Base-by-base conservation (phyloP, 1,140 invertebrate genomes). In the Camponotus pennsylvanicus region DNA sequence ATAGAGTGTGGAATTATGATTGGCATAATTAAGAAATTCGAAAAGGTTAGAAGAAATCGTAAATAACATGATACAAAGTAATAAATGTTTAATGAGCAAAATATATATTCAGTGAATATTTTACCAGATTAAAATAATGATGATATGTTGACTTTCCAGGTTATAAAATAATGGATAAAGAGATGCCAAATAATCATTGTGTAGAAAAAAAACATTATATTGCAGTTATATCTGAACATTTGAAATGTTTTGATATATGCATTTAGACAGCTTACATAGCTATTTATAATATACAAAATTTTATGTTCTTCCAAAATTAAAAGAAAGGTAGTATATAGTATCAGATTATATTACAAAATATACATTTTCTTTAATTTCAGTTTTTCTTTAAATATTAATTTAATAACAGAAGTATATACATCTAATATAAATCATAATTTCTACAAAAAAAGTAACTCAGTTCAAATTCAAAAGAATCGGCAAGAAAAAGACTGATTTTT, bases 401-500 rank as follows among this genome's bases (percentile, higher is more conserved):
- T 78, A 18, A 59, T 69, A 40, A 71, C n/a, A 15, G 11, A 83
- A 82, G 59, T 80, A 32, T 66, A 64, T 85, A 55, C 49, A 52
- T 52, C 18, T 78, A 86, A 73, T 61, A 71, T 85, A 71, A 86
- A 8, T 59, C 18, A 34, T 76, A 55, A 88, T 89, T 83, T 84
- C 21, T 80, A 21, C 27, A 79, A 66, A 0, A 82, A 69, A 63
- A 67, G 40, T 67, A 59, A 63, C 77, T 86, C 40, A 78, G 18
- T 40, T 79, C 75, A 52, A 88, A 88, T 75, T 18, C 4, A 42
- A 85, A 82, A 78, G 49, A 73, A 89, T 90, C 90, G 87, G 83
- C 80, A 78, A 64, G 37, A 89, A 80, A 59, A 90, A 90, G 86
- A 89, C 88, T 90, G 89, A 90, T 90, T 90, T 89, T 77, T 40